A percentile compares a stretch with the other conserved stretches of the same genome.
Conservation (phyloP, 30 jellyfish, hydroid and myxozoan species). For the Turritopsis rubra region DNA sequence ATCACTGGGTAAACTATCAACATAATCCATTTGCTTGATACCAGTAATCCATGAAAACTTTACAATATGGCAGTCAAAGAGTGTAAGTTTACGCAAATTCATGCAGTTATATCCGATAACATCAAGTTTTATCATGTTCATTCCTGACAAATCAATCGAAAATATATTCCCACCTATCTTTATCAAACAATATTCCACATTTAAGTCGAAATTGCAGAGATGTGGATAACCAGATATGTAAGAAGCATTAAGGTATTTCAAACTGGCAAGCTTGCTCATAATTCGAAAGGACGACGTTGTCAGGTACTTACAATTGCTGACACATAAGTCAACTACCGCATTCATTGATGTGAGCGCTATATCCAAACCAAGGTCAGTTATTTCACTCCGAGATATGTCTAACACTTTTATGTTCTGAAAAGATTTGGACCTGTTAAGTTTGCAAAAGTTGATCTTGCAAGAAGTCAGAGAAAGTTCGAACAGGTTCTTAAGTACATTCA, state of each 20-base stretch:
- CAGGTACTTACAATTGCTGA: constrained; percentile 9
- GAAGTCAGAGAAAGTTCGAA: not conserved
- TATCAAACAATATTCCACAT: constrained; percentile 3
- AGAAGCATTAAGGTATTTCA: not conserved
- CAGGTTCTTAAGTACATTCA: not conserved
- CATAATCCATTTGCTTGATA: not conserved
- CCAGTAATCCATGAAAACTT: constrained; percentile 5
- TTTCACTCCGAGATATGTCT: constrained; percentile 2
- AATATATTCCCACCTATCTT: constrained; percentile 2
- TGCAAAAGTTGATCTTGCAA: constrained; percentile 5
- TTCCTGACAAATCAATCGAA: constrained; percentile 2
- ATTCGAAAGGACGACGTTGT: not conserved
- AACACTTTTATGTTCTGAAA: not conserved
- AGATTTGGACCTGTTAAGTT: not conserved
- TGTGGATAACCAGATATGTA: not conserved
- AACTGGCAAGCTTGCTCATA: not conserved
- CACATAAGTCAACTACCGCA: not conserved
- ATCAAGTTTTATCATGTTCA: not conserved
- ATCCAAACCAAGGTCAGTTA: constrained; percentile 8
- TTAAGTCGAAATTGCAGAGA: not conserved
- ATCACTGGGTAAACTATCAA: not conserved
- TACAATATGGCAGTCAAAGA: not conserved
- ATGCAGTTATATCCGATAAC: not conserved
- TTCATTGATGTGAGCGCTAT: not conserved
- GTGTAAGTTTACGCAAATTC: not conserved